A percentile compares a stretch with the other conserved stretches of the same genome.
These are phyloP conservation scores for Apomyelois bistriatella DNA, from an alignment of 2,888 invertebrate species.

Conservation along the genomic window DNA sequence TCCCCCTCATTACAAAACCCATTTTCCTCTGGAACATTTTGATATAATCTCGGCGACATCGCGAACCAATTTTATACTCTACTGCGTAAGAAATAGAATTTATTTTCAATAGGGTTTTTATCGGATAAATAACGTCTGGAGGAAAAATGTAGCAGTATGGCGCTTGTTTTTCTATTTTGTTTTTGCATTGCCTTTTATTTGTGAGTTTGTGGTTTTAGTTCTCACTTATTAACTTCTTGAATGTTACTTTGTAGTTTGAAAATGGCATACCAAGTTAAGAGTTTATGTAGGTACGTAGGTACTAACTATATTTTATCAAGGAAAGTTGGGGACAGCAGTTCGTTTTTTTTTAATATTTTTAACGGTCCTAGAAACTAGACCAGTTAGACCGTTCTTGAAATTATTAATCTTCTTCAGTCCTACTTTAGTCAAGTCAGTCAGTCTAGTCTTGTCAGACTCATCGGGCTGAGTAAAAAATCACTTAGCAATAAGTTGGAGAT, in stretches of 20 bases:
- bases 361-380: too few relatives aligned
- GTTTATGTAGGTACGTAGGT: not conserved
- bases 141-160: constrained; percentile 46
- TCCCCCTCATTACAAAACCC: constrained; percentile 16
- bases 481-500: too few relatives aligned
- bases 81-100: constrained; percentile 29
- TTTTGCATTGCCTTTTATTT: constrained; percentile 19
- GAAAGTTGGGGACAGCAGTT: too few relatives aligned
- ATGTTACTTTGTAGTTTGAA: not conserved
- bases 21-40: constrained; percentile 22
- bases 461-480: too few relatives aligned
- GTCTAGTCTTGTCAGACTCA: too few relatives aligned
- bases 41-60: constrained; percentile 19
- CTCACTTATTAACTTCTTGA: constrained; percentile 1
- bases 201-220: not conserved
- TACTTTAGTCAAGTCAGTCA: too few relatives aligned
- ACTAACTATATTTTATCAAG: too few relatives aligned
- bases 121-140: constrained; percentile 48
- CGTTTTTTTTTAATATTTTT: too few relatives aligned
- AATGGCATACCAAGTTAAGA: not conserved
- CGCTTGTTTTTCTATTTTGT: constrained; percentile 27
- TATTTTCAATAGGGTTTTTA: constrained; percentile 31
- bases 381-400: too few relatives aligned
- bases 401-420: too few relatives aligned
- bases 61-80: constrained; percentile 38